These are phyloP conservation scores for Siniperca knerii DNA, from an alignment of 2,113 vertebrate genomes.

Conservation along the genomic window DNA sequence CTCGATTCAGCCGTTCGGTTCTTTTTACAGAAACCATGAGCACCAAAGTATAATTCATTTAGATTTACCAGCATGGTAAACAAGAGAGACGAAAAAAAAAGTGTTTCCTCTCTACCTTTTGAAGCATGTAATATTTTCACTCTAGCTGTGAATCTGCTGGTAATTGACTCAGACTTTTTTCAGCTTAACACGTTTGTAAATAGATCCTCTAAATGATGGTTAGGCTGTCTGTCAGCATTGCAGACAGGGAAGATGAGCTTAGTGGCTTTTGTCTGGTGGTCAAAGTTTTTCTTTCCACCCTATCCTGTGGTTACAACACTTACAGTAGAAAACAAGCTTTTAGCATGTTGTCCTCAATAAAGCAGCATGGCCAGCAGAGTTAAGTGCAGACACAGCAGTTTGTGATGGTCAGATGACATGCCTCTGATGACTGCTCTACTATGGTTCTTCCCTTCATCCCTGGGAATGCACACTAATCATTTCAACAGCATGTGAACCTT, in stretches of 20 bases:
- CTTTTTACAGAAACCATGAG: too few relatives aligned
- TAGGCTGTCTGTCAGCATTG: background rate
- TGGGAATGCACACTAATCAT: constrained; percentile 49
- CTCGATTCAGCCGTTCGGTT: too few relatives aligned
- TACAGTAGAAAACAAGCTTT: background rate
- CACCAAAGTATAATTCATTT: too few relatives aligned
- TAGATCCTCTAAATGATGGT: background rate
- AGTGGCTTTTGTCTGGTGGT: constrained; percentile 10
- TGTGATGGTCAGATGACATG: constrained; percentile 64
- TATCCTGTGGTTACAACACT: constrained; percentile 17
- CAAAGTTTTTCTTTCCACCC: background rate
- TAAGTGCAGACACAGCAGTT: constrained; percentile 65
- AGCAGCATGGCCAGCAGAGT: constrained; percentile 21
- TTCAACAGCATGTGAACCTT: constrained; percentile 36
- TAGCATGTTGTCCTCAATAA: constrained; percentile 17
- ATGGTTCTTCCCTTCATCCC: constrained; percentile 2
- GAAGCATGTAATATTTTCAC: background rate
- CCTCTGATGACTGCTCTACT: constrained; percentile 9
- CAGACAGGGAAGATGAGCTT: background rate
- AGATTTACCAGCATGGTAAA: too few relatives aligned
- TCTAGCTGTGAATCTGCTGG: background rate
- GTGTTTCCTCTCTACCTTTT: too few relatives aligned
- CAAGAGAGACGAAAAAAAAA: too few relatives aligned
- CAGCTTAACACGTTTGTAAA: background rate
- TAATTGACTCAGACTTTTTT: background rate